Percentiles rank a stretch among this genome's conserved stretches.
These are phyloP conservation scores for Congeria kusceri DNA, from an alignment of 2,888 invertebrate species.

Conservation along the genomic window DNA sequence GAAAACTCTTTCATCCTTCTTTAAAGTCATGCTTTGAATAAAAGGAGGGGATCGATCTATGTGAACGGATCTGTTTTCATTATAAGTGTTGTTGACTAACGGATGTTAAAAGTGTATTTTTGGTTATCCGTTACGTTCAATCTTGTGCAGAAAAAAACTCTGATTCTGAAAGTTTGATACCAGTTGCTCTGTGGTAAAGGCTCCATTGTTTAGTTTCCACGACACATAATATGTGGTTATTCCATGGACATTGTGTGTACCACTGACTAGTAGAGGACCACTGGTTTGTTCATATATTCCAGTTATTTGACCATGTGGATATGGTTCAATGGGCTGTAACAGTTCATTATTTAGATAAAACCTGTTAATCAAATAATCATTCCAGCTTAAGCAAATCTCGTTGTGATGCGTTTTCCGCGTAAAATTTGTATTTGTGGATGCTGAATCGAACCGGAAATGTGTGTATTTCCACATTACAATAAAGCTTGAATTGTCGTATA, in stretches of 20 bases:
- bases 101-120: conserved; percentile 48
- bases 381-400: neutral
- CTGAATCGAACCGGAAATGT: no score
- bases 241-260: conserved; percentile 62
- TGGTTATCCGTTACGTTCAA: conserved; percentile 54
- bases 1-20: neutral
- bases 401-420: neutral
- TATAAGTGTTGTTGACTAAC: conserved; percentile 49
- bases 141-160: conserved; percentile 29
- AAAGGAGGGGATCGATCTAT: conserved; percentile 2
- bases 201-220: conserved; percentile 10
- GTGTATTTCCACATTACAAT: no score
- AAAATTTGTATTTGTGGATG: neutral
- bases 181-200: neutral
- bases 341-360: conserved; percentile 35
- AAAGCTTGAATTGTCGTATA: no score
- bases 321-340: conserved; percentile 40
- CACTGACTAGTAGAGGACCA: conserved; percentile 48
- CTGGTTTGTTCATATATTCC: conserved; percentile 59
- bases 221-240: conserved; percentile 37
- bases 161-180: conserved; percentile 33
- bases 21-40: neutral
- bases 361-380: no score
- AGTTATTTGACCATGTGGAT: conserved; percentile 24
- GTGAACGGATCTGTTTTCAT: conserved; percentile 38